Evolutionary conservation across 1,140 invertebrate species (phyloP).

Genomic region (Diabrotica virgifera): DNA sequence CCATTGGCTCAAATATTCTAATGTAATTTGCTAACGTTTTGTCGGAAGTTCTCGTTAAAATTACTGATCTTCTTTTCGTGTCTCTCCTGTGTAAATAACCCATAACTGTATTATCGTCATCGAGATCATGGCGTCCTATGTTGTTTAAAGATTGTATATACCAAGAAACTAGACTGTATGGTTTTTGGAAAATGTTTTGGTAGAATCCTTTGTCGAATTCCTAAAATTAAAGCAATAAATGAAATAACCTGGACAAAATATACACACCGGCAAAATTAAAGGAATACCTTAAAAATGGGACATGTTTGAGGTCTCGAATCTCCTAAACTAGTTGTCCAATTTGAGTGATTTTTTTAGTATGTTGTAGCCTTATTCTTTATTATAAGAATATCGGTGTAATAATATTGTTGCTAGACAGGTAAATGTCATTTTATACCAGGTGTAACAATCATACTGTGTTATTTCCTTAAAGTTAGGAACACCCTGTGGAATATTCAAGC

Average conservation of each 20-base stretch:
- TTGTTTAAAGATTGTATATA: slow-evolving; percentile 39
- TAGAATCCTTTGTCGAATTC: slow-evolving; percentile 37
- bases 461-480: too few relatives aligned
- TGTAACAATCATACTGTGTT: too few relatives aligned
- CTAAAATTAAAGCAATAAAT: slow-evolving; percentile 15
- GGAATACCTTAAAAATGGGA: too few relatives aligned
- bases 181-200: slow-evolving; percentile 41
- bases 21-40: slow-evolving; percentile 77
- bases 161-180: slow-evolving; percentile 37
- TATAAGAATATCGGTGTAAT: too few relatives aligned
- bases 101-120: slow-evolving; percentile 42
- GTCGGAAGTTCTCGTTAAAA: slow-evolving; percentile 52
- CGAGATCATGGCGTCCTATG: slow-evolving; percentile 38
- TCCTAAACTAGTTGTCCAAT: too few relatives aligned
- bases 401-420: too few relatives aligned
- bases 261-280: too few relatives aligned
- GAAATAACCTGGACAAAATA: not conserved
- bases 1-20: slow-evolving; percentile 83
- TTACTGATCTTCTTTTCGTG: slow-evolving; percentile 49
- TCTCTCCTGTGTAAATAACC: slow-evolving; percentile 50
- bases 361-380: too few relatives aligned
- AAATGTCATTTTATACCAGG: too few relatives aligned
- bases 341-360: too few relatives aligned
- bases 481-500: too few relatives aligned
- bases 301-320: too few relatives aligned